Evolutionary conservation across 2,797 vertebrate species (phyloP), one percentile per base, ranked within the genome.

Genomic region (Salarias fasciatus): DNA sequence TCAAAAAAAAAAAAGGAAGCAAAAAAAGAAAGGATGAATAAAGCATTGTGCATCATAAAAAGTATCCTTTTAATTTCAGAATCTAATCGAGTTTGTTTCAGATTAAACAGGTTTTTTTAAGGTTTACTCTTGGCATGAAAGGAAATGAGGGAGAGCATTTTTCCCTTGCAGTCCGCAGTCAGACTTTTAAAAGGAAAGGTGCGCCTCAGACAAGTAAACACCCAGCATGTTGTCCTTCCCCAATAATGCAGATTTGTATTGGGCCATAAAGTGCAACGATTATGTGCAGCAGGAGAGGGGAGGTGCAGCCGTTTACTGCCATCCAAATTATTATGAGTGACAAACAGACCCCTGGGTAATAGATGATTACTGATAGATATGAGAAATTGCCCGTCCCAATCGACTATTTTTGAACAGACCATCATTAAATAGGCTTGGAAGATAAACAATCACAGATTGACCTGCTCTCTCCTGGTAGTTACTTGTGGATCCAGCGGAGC

Each of bases 261-360:
- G 33, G 30, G 53, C 52, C 37, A 70, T 79, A 68, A 86, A 84
- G 40, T 69, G 9, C 66, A 78, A 71, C 71, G 44, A 80, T 81
- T 77, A 82, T 75, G 48, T 74, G 73, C 58, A 63, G 71, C 44
- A 69, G 57, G 37, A 73, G 57, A 63, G 35, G 45, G 60, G n/a
- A 75, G 58, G 62, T 42, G 62, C 53, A 66, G 55, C 58, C 47
- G 33, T 79, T 85, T 78, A 79, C 59, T 66, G 57, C 45, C 58
- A 65, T 70, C 65, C 50, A 55, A 60, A 78, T 81, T 69, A 83
- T 83, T 72, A 78, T 72, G 73, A 81, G 62, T 61, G 77, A 77
- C 76, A 83, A 76, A 79, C 58, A 82, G 60, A 63, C 72, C 63
- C 46, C 60, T 50, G 47, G 53, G 59, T 78, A 79, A 85, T 51